Evolutionary conservation across 2,888 invertebrate species (phyloP).

Genomic region (Abscondita cerata): DNA sequence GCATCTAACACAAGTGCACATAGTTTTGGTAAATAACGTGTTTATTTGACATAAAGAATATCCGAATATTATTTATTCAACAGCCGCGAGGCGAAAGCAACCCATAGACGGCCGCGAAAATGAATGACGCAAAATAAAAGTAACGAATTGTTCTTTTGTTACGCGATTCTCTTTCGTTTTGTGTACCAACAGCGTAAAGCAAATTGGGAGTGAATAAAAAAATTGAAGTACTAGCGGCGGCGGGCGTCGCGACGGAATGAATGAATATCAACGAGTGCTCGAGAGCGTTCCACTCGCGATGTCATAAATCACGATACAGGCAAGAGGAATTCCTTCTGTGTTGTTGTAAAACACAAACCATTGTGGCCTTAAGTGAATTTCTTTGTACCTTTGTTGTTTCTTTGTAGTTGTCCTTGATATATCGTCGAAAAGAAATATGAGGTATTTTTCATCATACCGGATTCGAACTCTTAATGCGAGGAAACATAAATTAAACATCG

Average conservation of each 20-base stretch:
- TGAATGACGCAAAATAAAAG: slow-evolving; percentile 7
- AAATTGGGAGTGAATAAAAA: slow-evolving; percentile 32
- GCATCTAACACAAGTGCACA: too few species aligned
- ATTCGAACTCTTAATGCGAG: neutral
- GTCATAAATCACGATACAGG: slow-evolving; percentile 32
- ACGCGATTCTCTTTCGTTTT: neutral
- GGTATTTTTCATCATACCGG: slow-evolving; percentile 15
- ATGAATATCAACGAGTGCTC: slow-evolving; percentile 32
- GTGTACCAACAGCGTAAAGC: slow-evolving; percentile 11
- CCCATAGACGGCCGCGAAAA: neutral
- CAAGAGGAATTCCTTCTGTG: slow-evolving; percentile 28
- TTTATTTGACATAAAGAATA: too few species aligned
- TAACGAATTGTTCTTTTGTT: slow-evolving; percentile 14
- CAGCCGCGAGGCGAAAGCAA: neutral
- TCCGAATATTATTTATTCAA: too few species aligned
- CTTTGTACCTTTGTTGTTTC: slow-evolving; percentile 31
- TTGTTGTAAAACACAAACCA: slow-evolving; percentile 32
- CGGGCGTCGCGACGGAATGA: slow-evolving; percentile 29
- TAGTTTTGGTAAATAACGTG: too few species aligned
- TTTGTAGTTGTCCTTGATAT: slow-evolving; percentile 29
- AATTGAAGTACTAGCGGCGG: slow-evolving; percentile 24
- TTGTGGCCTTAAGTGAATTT: slow-evolving; percentile 34
- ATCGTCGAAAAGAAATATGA: slow-evolving; percentile 25
- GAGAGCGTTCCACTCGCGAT: slow-evolving; percentile 25
- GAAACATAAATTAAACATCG: slow-evolving; percentile 9